Percentiles rank a stretch among this genome's conserved stretches.
Evolutionary conservation across 2,113 vertebrate species (phyloP).

Genomic region (Excalfactoria chinensis): DNA sequence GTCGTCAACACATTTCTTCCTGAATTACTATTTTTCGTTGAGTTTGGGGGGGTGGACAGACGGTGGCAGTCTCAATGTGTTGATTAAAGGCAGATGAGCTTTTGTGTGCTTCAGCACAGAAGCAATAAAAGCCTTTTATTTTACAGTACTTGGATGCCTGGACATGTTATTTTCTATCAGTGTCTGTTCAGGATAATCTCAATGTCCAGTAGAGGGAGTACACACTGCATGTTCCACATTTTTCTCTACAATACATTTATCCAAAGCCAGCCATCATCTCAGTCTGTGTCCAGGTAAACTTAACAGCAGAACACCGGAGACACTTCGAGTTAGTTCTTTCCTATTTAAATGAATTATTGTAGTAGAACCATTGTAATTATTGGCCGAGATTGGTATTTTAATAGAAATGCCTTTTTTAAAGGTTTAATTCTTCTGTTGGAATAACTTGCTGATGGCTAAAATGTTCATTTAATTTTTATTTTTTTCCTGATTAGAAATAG

Average conservation of each 20-base stretch:
- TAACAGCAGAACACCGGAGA: neutral
- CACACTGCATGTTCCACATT: neutral
- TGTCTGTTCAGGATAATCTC: neutral
- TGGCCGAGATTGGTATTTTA: neutral
- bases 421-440: neutral
- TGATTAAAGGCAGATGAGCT: neutral
- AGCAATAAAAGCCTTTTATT: neutral
- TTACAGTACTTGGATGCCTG: accelerated
- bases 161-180: accelerated
- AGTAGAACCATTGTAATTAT: neutral
- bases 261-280: neutral
- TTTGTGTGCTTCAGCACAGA: neutral
- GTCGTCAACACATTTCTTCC: neutral
- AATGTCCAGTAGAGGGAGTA: slow-evolving; percentile 73
- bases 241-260: neutral
- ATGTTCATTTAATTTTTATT: neutral
- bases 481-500: neutral
- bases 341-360: neutral
- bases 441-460: neutral
- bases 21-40: neutral
- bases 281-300: neutral
- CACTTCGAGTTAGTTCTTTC: neutral
- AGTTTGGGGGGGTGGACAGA: accelerated
- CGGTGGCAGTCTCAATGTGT: neutral
- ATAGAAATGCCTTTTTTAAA: neutral